Conservation (phyloP, 2,888 invertebrate species). For the Lepidochrysops patricia region DNA sequence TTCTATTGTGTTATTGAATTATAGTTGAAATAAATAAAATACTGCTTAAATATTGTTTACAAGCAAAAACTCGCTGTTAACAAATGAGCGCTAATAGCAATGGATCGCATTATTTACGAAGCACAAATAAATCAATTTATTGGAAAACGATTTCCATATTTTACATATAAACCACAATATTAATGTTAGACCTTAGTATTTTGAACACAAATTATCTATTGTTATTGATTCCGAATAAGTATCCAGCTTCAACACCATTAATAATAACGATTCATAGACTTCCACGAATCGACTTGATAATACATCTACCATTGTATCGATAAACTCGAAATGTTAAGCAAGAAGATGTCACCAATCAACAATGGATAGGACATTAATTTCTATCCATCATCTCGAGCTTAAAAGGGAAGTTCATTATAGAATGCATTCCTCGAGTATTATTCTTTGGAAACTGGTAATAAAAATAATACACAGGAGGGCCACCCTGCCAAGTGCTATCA, state of each 20-base stretch:
- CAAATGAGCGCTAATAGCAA: background rate
- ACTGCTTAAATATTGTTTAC: background rate
- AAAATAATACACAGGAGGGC: slow-evolving; percentile 74
- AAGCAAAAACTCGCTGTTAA: background rate
- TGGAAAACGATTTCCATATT: background rate
- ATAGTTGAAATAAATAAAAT: background rate
- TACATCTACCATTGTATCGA: slow-evolving; percentile 24
- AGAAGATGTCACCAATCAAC: slow-evolving; percentile 68
- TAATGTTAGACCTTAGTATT: slow-evolving; percentile 7
- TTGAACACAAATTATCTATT: slow-evolving; percentile 10
- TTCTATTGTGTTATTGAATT: background rate
- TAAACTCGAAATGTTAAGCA: slow-evolving; percentile 39
- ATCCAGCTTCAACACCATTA: slow-evolving; percentile 20
- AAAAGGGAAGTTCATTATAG: slow-evolving; percentile 75
- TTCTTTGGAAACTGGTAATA: slow-evolving; percentile 73
- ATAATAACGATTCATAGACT: slow-evolving; percentile 22
- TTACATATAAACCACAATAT: background rate
- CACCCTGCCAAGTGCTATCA: slow-evolving; percentile 75
- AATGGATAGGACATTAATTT: slow-evolving; percentile 70
- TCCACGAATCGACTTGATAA: slow-evolving; percentile 50
- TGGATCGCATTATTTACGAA: background rate
- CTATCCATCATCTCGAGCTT: slow-evolving; percentile 70
- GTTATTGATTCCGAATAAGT: slow-evolving; percentile 11
- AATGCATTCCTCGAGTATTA: slow-evolving; percentile 73
- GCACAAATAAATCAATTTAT: background rate